Conservation (phyloP, 1,140 invertebrate species). For the Aleiodes sp. region DNA sequence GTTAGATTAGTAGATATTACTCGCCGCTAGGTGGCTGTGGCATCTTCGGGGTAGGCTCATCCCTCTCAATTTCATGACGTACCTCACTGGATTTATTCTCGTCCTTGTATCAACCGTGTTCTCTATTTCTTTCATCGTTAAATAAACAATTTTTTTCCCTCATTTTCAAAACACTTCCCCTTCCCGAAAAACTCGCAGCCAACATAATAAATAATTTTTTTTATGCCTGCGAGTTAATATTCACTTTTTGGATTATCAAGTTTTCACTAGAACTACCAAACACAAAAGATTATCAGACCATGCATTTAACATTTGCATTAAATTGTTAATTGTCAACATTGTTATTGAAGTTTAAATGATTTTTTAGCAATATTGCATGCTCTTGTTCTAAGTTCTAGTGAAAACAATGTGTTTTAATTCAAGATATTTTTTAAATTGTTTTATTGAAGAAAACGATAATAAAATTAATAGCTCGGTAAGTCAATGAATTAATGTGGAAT, state of each 20-base stretch:
- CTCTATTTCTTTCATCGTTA: conserved; percentile 31
- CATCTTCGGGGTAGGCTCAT: conserved; percentile 60
- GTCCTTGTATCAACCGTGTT: conserved; percentile 46
- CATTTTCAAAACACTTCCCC: neutral
- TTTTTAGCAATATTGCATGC: neutral
- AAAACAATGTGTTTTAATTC: conserved; percentile 48
- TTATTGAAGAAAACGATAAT: neutral
- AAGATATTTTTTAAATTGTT: conserved; percentile 41
- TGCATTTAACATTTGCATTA: neutral
- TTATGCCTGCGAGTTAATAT: neutral
- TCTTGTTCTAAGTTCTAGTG: conserved; percentile 52
- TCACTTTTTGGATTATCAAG: conserved; percentile 29
- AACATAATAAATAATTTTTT: neutral
- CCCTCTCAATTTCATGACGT: conserved; percentile 47
- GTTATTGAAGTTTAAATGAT: neutral
- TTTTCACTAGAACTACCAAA: conserved; percentile 56
- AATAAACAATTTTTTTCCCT: neutral
- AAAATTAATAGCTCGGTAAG: conserved; percentile 40
- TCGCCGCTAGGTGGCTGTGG: conserved; percentile 62
- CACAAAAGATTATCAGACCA: neutral
- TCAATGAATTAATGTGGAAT: conserved; percentile 50
- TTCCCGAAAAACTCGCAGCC: conserved; percentile 13
- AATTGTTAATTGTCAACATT: neutral
- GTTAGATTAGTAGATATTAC: conserved; percentile 65
- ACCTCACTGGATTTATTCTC: conserved; percentile 49